A percentile compares a stretch with the other conserved stretches of the same genome.
Evolutionary conservation across 2,888 invertebrate genomes (phyloP).

Genomic region (Branchellion lobata): DNA sequence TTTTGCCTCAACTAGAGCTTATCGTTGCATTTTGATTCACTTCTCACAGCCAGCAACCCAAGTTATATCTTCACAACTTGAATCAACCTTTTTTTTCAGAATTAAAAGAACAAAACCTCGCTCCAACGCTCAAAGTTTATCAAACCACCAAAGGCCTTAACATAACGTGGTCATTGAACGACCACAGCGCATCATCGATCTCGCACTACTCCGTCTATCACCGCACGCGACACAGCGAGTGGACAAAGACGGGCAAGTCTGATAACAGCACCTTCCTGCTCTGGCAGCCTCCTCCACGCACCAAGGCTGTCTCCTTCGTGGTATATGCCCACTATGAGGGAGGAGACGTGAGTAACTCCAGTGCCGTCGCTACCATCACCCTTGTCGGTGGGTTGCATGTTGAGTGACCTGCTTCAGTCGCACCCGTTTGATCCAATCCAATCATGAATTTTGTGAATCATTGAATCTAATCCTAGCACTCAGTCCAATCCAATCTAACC

Average conservation of each 20-base stretch:
- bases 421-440: too few species aligned
- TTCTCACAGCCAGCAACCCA: too few species aligned
- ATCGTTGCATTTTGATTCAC: too few species aligned
- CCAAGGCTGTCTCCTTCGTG: neutral
- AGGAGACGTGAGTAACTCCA: neutral
- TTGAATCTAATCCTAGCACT: too few species aligned
- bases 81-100: too few species aligned
- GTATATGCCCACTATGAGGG: neutral
- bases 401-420: too few species aligned
- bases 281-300: neutral
- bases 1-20: too few species aligned
- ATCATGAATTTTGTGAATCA: too few species aligned
- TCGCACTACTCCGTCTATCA: neutral
- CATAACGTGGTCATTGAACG: neutral
- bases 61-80: too few species aligned
- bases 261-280: neutral
- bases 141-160: neutral
- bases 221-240: neutral
- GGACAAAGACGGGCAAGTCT: neutral
- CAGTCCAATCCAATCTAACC: too few species aligned
- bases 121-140: constrained; percentile 5
- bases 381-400: neutral
- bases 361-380: neutral
- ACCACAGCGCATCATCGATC: neutral
- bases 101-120: neutral